A percentile compares a stretch with the other conserved stretches of the same genome.
Conservation (phyloP, 2,113 vertebrate genomes). For the Pachycephala philippinensis region DNA sequence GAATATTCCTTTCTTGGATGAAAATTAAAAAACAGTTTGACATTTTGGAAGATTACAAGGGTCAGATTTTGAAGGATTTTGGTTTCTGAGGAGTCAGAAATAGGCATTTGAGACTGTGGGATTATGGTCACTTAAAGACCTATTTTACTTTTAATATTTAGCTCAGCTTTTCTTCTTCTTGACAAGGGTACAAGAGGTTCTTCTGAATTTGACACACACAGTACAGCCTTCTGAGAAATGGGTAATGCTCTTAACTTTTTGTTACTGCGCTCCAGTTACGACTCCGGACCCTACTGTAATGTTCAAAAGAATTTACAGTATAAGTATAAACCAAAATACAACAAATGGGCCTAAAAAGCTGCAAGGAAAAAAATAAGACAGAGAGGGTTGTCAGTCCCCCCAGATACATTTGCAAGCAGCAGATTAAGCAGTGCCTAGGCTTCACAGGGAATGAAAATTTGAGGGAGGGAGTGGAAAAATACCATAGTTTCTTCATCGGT, state of each 20-base stretch:
- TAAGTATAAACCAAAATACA: not conserved
- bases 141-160: not conserved
- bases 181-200: not conserved
- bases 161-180: slow-evolving; percentile 3
- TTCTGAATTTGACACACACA: not conserved
- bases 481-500: not conserved
- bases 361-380: not conserved
- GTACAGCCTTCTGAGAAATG: not conserved
- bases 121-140: not conserved
- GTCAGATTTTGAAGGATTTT: slow-evolving; percentile 17
- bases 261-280: not conserved
- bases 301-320: not conserved
- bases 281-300: not conserved
- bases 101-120: not conserved
- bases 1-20: not conserved
- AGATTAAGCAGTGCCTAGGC: not conserved
- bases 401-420: not conserved
- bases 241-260: not conserved
- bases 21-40: slow-evolving; percentile 1
- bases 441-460: not conserved
- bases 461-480: not conserved
- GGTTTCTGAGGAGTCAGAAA: not conserved
- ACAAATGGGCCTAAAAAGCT: not conserved
- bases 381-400: not conserved
- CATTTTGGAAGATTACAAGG: not conserved